Evolutionary conservation across 2,113 vertebrate species (phyloP).

Genomic region (Haemorhous mexicanus): DNA sequence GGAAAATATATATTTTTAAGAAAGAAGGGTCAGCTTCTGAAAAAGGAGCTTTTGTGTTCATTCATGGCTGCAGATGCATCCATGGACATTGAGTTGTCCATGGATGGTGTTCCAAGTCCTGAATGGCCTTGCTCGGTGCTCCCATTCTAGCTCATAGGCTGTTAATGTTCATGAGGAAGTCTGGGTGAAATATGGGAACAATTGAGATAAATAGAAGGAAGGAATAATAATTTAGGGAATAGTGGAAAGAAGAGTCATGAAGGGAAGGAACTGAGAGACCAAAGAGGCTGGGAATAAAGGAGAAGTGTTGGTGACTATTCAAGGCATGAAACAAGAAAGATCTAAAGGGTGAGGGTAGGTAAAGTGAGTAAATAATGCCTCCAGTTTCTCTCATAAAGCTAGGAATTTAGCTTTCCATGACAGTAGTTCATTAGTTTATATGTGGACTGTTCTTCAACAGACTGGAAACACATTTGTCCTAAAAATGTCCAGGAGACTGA

Average conservation of each 20-base stretch:
- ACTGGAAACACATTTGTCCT: not conserved
- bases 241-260: not conserved
- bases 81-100: not conserved
- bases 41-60: not conserved
- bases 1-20: not conserved
- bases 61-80: not conserved
- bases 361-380: not conserved
- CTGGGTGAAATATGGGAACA: not conserved
- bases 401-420: not conserved
- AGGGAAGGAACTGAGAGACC: not conserved
- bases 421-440: not conserved
- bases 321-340: not conserved
- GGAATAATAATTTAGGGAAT: not conserved
- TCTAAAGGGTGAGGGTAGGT: not conserved
- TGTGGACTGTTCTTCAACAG: not conserved
- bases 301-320: not conserved
- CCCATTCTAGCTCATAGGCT: not conserved
- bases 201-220: not conserved
- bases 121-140: not conserved
- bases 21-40: not conserved
- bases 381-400: not conserved
- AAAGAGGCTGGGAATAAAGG: not conserved
- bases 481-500: not conserved
- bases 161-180: not conserved
- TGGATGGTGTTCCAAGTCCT: not conserved